These are phyloP conservation scores for Drosophila ambigua DNA, from an alignment of 1,140 invertebrate genomes.

Conservation along the genomic window DNA sequence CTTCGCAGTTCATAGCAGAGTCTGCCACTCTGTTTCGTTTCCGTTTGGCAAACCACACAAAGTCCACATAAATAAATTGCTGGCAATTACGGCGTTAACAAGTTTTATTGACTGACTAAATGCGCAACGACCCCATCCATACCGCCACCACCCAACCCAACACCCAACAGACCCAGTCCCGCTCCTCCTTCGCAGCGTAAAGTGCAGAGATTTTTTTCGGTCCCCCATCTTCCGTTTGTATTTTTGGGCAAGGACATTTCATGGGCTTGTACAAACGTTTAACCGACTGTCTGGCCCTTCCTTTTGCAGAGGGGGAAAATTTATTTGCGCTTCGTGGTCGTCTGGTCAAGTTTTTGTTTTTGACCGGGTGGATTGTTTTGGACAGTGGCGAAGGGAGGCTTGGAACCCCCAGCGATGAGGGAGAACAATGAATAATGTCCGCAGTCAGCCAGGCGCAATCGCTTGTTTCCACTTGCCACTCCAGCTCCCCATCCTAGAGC, in stretches of 20 bases:
- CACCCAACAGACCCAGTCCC: constrained; percentile 4
- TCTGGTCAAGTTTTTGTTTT: constrained; percentile 74
- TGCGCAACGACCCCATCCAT: constrained; percentile 49
- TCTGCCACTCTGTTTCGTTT: constrained; percentile 20
- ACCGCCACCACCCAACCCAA: constrained; percentile 1
- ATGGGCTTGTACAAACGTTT: constrained; percentile 80
- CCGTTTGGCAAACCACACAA: constrained; percentile 39
- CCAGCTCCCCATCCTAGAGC: constrained; percentile 3
- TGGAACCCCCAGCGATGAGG: not conserved
- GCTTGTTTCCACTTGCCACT: constrained; percentile 65
- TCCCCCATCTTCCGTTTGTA: constrained; percentile 13
- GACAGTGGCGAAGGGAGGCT: constrained; percentile 1
- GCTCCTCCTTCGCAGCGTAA: not conserved
- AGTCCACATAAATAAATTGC: constrained; percentile 76
- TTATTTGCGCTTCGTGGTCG: constrained; percentile 78
- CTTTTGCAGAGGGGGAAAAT: constrained; percentile 44
- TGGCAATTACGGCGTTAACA: constrained; percentile 79
- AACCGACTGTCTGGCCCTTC: constrained; percentile 63
- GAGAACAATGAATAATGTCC: constrained; percentile 77
- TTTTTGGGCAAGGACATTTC: constrained; percentile 72
- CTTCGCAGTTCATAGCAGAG: constrained; percentile 14
- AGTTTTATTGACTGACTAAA: constrained; percentile 82
- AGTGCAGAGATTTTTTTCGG: constrained; percentile 32
- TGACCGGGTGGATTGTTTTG: constrained; percentile 8
- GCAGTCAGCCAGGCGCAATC: constrained; percentile 63